Conservation (phyloP, 2,113 vertebrate species). For the Antechinus flavipes region DNA sequence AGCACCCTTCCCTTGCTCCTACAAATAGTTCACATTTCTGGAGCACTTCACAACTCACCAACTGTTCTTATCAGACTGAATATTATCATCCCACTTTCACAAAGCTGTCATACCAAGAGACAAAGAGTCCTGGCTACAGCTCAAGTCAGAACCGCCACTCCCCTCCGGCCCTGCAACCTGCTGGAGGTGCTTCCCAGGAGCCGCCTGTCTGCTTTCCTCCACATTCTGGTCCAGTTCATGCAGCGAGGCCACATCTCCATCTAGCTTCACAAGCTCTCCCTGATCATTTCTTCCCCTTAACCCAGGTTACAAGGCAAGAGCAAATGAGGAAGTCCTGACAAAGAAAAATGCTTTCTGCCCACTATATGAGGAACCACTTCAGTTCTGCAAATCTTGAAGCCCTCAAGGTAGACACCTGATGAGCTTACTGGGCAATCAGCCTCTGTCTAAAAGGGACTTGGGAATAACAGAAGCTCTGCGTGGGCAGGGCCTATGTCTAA, state of each 20-base stretch:
- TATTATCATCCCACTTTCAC: background rate
- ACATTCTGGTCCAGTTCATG: background rate
- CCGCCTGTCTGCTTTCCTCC: background rate
- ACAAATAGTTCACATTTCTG: background rate
- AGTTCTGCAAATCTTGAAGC: no score
- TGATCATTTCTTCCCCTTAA: background rate
- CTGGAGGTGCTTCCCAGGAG: background rate
- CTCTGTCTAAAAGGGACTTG: background rate
- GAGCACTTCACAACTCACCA: background rate
- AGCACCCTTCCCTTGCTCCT: background rate
- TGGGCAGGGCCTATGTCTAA: no score
- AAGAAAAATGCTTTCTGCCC: no score
- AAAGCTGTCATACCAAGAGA: background rate
- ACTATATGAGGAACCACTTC: no score
- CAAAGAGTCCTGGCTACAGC: no score
- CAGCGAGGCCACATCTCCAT: background rate
- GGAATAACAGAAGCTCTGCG: background rate
- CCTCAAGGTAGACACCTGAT: no score
- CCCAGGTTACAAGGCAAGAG: background rate
- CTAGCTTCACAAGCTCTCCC: background rate
- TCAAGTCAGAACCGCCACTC: no score
- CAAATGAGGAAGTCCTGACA: background rate
- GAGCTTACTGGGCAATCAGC: no score
- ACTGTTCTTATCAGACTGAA: background rate
- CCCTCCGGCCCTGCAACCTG: no score